These are phyloP conservation scores for Tachypleus tridentatus DNA, from an alignment of 1,140 invertebrate genomes.

Conservation along the genomic window DNA sequence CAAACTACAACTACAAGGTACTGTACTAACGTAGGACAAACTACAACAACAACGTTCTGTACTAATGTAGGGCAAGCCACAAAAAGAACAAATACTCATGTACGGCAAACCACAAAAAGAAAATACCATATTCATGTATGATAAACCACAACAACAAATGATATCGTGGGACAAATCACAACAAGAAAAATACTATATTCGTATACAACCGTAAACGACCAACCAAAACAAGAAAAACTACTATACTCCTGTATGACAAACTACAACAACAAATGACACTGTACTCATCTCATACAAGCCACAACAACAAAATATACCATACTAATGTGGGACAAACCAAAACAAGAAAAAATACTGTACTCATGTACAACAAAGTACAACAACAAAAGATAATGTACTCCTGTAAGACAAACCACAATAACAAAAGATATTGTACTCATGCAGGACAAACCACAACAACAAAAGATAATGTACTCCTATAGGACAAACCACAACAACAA, in stretches of 20 bases:
- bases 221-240: not conserved
- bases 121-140: too few species aligned
- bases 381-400: not conserved
- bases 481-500: too few species aligned
- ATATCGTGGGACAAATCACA: not conserved
- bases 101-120: too few species aligned
- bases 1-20: not conserved
- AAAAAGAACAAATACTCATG: not conserved
- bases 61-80: too few species aligned
- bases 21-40: not conserved
- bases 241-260: constrained; percentile 78
- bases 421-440: too few species aligned
- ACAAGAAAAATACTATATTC: not conserved
- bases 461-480: too few species aligned
- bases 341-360: not conserved
- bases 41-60: not conserved
- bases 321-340: constrained; percentile 76
- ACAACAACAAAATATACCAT: constrained; percentile 48
- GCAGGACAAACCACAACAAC: not conserved
- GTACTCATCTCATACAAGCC: constrained; percentile 40
- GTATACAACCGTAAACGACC: not conserved
- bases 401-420: not conserved
- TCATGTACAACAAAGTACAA: not conserved
- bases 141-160: not conserved
- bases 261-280: too few species aligned